These are phyloP conservation scores for Iguana delicatissima DNA, from an alignment of 2,797 vertebrate genomes.

Conservation along the genomic window DNA sequence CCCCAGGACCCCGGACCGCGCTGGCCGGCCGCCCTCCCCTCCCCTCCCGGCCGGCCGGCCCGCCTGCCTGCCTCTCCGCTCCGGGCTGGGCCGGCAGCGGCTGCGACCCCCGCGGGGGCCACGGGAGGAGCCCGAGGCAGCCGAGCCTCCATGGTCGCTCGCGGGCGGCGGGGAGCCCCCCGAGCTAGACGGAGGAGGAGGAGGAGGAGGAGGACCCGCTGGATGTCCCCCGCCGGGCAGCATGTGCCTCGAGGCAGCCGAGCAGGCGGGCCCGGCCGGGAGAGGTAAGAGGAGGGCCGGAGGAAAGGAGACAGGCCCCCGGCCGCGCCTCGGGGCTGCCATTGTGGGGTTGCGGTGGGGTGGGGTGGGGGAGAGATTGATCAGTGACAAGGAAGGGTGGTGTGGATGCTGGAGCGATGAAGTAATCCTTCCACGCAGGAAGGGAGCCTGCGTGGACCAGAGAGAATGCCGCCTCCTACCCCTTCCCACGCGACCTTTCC, in stretches of 20 bases:
- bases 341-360: neutral
- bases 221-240: neutral
- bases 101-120: no score
- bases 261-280: neutral
- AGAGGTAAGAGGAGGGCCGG: neutral
- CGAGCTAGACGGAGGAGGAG: neutral
- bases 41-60: neutral
- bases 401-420: no score
- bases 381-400: neutral
- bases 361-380: no score
- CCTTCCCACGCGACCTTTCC: neutral
- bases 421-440: neutral
- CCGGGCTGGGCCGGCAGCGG: no score
- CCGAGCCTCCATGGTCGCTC: neutral
- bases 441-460: neutral
- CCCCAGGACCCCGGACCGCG: neutral
- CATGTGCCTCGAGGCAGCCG: constrained; percentile 19
- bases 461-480: no score
- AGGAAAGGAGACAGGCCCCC: neutral
- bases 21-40: neutral
- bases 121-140: no score
- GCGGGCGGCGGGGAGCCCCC: no score
- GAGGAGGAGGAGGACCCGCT: neutral
- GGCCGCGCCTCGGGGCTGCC: neutral
- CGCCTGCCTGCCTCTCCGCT: no score